Conservation (phyloP, 2,888 invertebrate genomes). For the Helleia helle region DNA sequence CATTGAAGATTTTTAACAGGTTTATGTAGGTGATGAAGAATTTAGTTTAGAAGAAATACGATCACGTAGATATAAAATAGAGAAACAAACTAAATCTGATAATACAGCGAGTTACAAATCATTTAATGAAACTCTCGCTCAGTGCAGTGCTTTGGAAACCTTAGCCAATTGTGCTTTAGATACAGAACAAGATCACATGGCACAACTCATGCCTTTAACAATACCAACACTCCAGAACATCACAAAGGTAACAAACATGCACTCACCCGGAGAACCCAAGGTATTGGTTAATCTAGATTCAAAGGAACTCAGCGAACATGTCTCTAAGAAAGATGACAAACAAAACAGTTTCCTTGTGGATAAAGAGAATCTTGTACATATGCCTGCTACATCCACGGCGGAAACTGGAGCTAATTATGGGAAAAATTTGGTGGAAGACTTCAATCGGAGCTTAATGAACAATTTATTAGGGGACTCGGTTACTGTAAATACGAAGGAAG, state of each 20-base stretch:
- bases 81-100: conserved; percentile 44
- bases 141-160: conserved; percentile 65
- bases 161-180: conserved; percentile 65
- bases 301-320: conserved; percentile 58
- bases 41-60: conserved; percentile 86
- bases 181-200: conserved; percentile 59
- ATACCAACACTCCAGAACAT: conserved; percentile 62
- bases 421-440: conserved; percentile 62
- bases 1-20: too few relatives aligned
- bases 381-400: conserved; percentile 24
- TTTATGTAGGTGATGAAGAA: conserved; percentile 75
- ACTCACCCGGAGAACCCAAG: conserved; percentile 65
- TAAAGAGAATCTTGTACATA: conserved; percentile 46
- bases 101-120: conserved; percentile 22
- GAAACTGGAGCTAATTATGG: conserved; percentile 47
- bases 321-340: conserved; percentile 44
- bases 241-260: conserved; percentile 62
- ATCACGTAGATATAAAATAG: conserved; percentile 71
- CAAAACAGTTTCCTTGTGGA: conserved; percentile 28
- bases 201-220: conserved; percentile 56
- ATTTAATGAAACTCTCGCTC: conserved; percentile 54
- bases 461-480: conserved; percentile 74
- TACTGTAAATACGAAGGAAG: conserved; percentile 81
- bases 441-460: conserved; percentile 61
- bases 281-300: conserved; percentile 63